Conservation (phyloP, 2,113 vertebrate species). For the Pyrgilauda ruficollis region DNA sequence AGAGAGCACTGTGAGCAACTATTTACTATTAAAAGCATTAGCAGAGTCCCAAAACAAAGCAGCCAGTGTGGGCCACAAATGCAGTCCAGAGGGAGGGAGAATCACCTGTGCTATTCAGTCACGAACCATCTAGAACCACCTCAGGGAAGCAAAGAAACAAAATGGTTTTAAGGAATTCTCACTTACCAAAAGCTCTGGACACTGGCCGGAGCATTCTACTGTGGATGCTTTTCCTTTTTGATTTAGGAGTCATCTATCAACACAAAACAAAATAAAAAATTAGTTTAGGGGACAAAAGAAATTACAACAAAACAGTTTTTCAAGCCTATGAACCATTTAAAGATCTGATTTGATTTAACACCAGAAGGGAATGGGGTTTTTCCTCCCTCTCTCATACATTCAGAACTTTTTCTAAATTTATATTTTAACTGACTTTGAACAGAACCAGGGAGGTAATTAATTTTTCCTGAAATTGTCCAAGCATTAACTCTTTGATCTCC, state of each 20-base stretch:
- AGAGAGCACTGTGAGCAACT: neutral
- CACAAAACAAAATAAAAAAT: constrained; percentile 25
- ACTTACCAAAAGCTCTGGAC: constrained; percentile 93
- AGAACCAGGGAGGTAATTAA: neutral
- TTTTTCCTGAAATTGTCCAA: neutral
- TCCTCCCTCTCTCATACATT: neutral
- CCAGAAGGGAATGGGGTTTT: neutral
- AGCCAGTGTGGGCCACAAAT: neutral
- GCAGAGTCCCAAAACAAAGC: neutral
- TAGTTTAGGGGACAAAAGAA: neutral
- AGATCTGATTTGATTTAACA: neutral
- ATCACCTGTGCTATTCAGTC: neutral
- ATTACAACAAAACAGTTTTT: neutral
- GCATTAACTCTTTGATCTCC: neutral
- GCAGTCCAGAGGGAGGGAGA: neutral
- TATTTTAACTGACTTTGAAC: neutral
- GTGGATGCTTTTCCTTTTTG: constrained; percentile 97
- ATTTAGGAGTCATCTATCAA: constrained; percentile 95
- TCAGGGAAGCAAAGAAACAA: neutral
- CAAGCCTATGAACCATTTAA: neutral
- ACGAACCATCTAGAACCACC: neutral
- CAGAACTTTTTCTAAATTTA: neutral
- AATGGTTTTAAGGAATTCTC: neutral
- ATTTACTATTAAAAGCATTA: neutral
- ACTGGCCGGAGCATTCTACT: constrained; percentile 96